A percentile compares a stretch with the other conserved stretches of the same genome.
These are phyloP conservation scores for Lithophane ornitopus DNA, from an alignment of 2,888 invertebrate genomes.

Conservation along the genomic window DNA sequence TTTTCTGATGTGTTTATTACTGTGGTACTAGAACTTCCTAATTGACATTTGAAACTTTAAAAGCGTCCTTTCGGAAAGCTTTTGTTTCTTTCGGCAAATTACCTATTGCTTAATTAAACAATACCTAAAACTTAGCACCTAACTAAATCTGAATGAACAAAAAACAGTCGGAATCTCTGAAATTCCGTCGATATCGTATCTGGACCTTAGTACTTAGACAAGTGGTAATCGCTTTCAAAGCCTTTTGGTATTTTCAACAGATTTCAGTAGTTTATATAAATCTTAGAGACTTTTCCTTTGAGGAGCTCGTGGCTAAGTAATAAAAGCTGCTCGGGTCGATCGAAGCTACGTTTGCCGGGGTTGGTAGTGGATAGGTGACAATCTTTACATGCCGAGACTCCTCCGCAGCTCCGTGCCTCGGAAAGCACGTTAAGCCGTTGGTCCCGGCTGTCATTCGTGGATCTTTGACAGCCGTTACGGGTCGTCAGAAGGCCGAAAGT, in stretches of 20 bases:
- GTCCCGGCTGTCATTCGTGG: too few species aligned
- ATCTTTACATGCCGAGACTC: too few species aligned
- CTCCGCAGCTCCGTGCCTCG: too few species aligned
- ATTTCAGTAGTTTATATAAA: too few species aligned
- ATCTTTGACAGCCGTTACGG: too few species aligned
- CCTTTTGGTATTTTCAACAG: neutral
- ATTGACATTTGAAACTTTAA: neutral
- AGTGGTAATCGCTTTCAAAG: neutral
- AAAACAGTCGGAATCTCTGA: neutral
- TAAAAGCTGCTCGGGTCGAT: too few species aligned
- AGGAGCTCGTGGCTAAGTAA: too few species aligned
- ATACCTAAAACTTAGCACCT: neutral
- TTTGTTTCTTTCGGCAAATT: neutral
- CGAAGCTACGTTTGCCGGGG: too few species aligned
- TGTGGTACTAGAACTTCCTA: neutral
- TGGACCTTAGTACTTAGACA: neutral
- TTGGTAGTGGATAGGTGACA: too few species aligned
- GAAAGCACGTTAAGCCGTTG: too few species aligned
- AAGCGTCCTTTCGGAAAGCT: neutral
- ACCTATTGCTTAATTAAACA: neutral
- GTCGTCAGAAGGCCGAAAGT: too few species aligned
- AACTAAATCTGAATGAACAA: neutral
- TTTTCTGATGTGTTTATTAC: neutral
- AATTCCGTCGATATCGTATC: neutral
- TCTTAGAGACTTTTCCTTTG: too few species aligned